A percentile compares a stretch with the other conserved stretches of the same genome.
phyloP scores from a whole-genome alignment of 2,888 invertebrate genomes.

The Quadriops clusia region DNA sequence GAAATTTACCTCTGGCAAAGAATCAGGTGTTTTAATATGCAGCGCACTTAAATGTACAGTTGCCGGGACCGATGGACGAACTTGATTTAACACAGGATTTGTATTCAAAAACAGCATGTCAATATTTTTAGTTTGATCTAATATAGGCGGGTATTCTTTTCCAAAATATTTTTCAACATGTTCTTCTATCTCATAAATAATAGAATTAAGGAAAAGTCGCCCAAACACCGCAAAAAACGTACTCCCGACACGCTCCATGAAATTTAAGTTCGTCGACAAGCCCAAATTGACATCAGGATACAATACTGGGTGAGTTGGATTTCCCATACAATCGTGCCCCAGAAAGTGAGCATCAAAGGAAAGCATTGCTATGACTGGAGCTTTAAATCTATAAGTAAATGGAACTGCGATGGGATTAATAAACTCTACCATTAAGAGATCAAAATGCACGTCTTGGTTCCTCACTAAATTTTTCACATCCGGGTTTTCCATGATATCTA shows the following conservation, averaged over 20 bases:
- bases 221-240: slow-evolving; percentile 2
- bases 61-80: slow-evolving; percentile 14
- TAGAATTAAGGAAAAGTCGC: slow-evolving; percentile 1
- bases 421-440: slow-evolving; percentile 4
- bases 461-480: slow-evolving; percentile 1
- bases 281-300: slow-evolving; percentile 17
- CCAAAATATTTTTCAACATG: slow-evolving; percentile 29
- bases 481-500: too few relatives aligned
- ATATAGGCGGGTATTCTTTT: slow-evolving; percentile 25
- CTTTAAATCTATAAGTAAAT: slow-evolving; percentile 2
- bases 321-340: slow-evolving; percentile 20
- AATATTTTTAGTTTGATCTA: slow-evolving; percentile 26
- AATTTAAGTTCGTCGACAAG: slow-evolving; percentile 1
- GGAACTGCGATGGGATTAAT: slow-evolving; percentile 3
- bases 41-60: slow-evolving; percentile 15
- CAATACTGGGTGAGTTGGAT: slow-evolving; percentile 21
- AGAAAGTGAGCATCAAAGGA: slow-evolving; percentile 2
- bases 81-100: slow-evolving; percentile 14
- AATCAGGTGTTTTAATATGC: slow-evolving; percentile 12
- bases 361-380: slow-evolving; percentile 5
- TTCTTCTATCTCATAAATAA: too few relatives aligned
- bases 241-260: slow-evolving; percentile 6
- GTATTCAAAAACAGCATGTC: slow-evolving; percentile 23
- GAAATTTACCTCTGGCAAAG: slow-evolving; percentile 13
- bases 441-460: too few relatives aligned